Conservation (phyloP, 2,113 vertebrate genomes). For the Corapipo altera region DNA sequence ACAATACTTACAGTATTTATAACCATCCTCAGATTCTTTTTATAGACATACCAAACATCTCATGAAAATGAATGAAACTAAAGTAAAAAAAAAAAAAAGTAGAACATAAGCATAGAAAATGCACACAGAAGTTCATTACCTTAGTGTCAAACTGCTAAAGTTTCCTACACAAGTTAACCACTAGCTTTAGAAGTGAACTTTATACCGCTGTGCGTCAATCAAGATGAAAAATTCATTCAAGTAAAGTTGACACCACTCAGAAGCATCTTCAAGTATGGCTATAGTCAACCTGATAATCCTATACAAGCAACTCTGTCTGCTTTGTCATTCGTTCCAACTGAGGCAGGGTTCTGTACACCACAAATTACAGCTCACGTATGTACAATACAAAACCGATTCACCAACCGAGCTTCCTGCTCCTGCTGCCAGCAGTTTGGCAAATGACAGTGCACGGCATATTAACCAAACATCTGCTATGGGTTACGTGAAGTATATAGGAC, state of each 20-base stretch:
- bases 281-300: constrained; percentile 87
- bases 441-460: constrained; percentile 64
- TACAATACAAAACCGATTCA: constrained; percentile 61
- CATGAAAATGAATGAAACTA: constrained; percentile 83
- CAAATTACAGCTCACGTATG: constrained; percentile 75
- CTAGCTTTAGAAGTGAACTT: constrained; percentile 87
- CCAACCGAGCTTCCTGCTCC: constrained; percentile 41
- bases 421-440: constrained; percentile 80
- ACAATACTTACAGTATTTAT: constrained; percentile 99
- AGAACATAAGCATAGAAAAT: constrained; percentile 82
- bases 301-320: constrained; percentile 73
- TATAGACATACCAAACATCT: constrained; percentile 88
- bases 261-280: constrained; percentile 98
- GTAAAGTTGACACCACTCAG: constrained; percentile 92
- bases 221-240: constrained; percentile 94
- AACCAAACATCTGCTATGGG: constrained; percentile 16
- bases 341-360: constrained; percentile 86
- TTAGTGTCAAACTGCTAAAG: constrained; percentile 95
- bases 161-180: constrained; percentile 82
- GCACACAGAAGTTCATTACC: constrained; percentile 80
- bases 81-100: constrained; percentile 68
- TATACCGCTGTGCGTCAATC: constrained; percentile 81
- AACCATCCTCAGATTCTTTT: constrained; percentile 83
- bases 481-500: not conserved
- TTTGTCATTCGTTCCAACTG: constrained; percentile 80